These are phyloP conservation scores for Polymixis lichenea DNA, from an alignment of 2,888 invertebrate genomes.

Conservation along the genomic window DNA sequence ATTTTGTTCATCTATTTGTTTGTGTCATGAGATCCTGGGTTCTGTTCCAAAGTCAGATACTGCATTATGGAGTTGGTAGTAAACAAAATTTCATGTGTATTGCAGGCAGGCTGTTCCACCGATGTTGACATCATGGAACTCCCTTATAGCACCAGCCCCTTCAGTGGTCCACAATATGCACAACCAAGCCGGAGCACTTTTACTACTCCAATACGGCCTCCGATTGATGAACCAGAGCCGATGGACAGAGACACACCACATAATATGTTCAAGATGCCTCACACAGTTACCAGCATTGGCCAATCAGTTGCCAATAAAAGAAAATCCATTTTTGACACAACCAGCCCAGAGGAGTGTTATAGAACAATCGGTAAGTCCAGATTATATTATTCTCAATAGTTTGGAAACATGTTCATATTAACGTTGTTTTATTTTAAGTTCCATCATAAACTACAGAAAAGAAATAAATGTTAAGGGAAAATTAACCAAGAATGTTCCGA, in stretches of 20 bases:
- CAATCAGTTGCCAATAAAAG: slow-evolving; percentile 74
- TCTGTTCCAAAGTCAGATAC: background rate
- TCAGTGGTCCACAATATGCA: slow-evolving; percentile 58
- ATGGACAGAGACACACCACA: slow-evolving; percentile 65
- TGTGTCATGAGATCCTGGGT: background rate
- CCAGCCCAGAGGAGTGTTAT: slow-evolving; percentile 56
- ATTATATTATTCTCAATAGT: background rate
- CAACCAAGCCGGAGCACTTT: slow-evolving; percentile 46
- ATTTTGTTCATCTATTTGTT: background rate
- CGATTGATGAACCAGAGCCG: slow-evolving; percentile 69
- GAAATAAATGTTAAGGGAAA: background rate
- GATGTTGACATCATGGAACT: slow-evolving; percentile 68
- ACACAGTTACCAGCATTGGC: slow-evolving; percentile 70
- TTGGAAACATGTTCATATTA: slow-evolving; percentile 28
- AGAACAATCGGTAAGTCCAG: slow-evolving; percentile 68
- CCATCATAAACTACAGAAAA: background rate
- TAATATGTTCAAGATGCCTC: slow-evolving; percentile 67
- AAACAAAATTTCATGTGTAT: slow-evolving; percentile 25
- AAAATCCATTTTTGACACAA: slow-evolving; percentile 78
- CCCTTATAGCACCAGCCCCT: slow-evolving; percentile 65
- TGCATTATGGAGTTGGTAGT: background rate
- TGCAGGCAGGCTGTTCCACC: slow-evolving; percentile 69
- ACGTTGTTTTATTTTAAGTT: slow-evolving; percentile 36
- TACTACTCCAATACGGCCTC: slow-evolving; percentile 69
- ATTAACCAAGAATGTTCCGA: background rate